phyloP scores from a whole-genome alignment of 2,888 invertebrate genomes.

The Pantelozetes paolii region DNA sequence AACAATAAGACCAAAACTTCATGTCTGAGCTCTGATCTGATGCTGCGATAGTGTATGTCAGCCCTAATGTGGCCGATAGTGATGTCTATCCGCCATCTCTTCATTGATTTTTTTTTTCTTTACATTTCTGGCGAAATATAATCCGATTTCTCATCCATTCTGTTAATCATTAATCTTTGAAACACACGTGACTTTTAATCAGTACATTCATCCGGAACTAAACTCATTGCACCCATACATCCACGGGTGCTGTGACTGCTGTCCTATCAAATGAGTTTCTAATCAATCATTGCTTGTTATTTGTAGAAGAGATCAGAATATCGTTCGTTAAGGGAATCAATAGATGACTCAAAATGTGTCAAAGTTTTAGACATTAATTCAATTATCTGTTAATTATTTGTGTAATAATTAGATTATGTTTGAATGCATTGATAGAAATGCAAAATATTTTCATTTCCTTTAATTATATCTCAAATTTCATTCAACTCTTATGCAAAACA shows the following conservation, averaged over 20 bases:
- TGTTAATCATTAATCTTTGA: not conserved
- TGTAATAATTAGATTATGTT: not conserved
- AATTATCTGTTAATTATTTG: not conserved
- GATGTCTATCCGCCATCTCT: too few relatives aligned
- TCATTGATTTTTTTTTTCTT: too few relatives aligned
- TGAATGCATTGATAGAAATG: not conserved
- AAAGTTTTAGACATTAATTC: not conserved
- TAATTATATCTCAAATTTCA: not conserved
- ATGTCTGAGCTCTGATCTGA: too few relatives aligned
- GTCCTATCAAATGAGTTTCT: not conserved
- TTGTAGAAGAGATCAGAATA: not conserved
- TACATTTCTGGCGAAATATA: not conserved
- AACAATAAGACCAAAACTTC: not conserved
- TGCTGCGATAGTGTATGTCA: too few relatives aligned
- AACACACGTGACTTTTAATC: not conserved
- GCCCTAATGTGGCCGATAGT: too few relatives aligned
- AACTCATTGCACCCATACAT: not conserved
- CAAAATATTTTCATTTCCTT: not conserved
- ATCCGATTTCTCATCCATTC: not conserved
- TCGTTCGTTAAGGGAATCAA: too few relatives aligned
- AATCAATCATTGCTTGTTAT: constrained; percentile 13
- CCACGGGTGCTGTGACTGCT: too few relatives aligned
- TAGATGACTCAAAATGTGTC: not conserved
- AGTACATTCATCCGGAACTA: not conserved
- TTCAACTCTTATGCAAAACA: not conserved